Conservation (phyloP, 2,113 vertebrate species). For the Telmatochromis sp. region DNA sequence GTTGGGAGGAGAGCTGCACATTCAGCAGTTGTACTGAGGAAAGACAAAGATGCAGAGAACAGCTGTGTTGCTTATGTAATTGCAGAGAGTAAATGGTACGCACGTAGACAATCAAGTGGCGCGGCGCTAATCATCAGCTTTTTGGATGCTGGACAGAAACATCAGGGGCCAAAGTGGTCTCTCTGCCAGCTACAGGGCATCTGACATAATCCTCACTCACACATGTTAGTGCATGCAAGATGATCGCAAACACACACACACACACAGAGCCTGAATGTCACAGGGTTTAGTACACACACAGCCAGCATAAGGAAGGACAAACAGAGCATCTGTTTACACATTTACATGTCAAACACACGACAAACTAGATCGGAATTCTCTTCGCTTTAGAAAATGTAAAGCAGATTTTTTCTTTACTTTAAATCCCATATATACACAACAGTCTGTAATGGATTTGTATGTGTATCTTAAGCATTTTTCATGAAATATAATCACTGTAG, state of each 20-base stretch:
- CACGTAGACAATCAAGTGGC: background rate
- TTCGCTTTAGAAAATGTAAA: background rate
- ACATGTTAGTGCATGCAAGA: background rate
- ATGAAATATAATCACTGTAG: background rate
- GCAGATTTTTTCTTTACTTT: background rate
- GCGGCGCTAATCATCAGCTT: slow-evolving; percentile 6
- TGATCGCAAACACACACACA: background rate
- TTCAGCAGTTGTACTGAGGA: background rate
- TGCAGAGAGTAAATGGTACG: background rate
- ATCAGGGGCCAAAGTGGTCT: slow-evolving; percentile 18
- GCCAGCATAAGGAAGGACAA: background rate
- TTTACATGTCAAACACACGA: background rate
- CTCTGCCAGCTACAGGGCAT: slow-evolving; percentile 28
- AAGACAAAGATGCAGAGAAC: background rate
- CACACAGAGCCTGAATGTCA: slow-evolving; percentile 1
- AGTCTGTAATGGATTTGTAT: background rate
- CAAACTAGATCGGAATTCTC: background rate
- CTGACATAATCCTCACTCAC: slow-evolving; percentile 18
- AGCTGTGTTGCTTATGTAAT: slow-evolving; percentile 40
- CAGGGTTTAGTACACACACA: slow-evolving; percentile 4
- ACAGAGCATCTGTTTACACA: background rate
- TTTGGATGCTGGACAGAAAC: slow-evolving; percentile 41
- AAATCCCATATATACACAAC: background rate
- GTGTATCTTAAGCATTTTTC: background rate
- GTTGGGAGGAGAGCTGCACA: background rate